Base-by-base conservation (phyloP, 1,140 invertebrate species). In the Drosophila sproati region DNA sequence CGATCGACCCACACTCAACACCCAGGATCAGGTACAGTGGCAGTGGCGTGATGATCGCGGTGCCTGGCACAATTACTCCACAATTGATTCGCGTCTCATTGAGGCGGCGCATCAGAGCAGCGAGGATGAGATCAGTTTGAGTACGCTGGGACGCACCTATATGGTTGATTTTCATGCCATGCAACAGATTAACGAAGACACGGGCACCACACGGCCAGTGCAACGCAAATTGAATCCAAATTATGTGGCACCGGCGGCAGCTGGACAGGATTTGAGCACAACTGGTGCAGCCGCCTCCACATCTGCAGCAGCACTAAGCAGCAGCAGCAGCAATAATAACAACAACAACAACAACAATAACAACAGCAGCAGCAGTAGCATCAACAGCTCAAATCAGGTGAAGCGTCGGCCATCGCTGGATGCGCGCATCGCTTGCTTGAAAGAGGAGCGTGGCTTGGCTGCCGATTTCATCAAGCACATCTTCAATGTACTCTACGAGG, bases 141-240 rank as follows among this genome's bases (percentile, higher is more conserved):
- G 96, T 39, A 97, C 97, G 10, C 95, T 98, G 91, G 97, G 98
- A 67, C 95, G 97, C 82, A 98, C 97, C 6, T 99, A 99, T 93
- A 98, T 98, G 2, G 96, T 99, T 73, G 98, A 99, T 94, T 97
- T 99, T 85, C 96, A 98, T 93, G 96, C 97, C 78, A 98, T 99
- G 97, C 98, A 99, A 93, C 98, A 99, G 95, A 98, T 99, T 74
- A 99, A 99, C 93, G 98, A 99, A 93, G 98, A 99, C 93, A 98
- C 98, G 4, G 98, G 98, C 63, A 98, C 98, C 51, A 96, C 98
- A 7, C 93, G 98, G 51, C 96, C 97, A 61, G 97, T 99, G 80
- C 98, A 98, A 92, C 95, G 98, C 39, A 91, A 94, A 48, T 88
- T 93, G 3, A 93, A 93, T 80, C 92, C 91, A 47, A 92, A 91